These are phyloP conservation scores for Malurus alboscapulatus DNA, from an alignment of 2,113 vertebrate genomes.

Conservation along the genomic window DNA sequence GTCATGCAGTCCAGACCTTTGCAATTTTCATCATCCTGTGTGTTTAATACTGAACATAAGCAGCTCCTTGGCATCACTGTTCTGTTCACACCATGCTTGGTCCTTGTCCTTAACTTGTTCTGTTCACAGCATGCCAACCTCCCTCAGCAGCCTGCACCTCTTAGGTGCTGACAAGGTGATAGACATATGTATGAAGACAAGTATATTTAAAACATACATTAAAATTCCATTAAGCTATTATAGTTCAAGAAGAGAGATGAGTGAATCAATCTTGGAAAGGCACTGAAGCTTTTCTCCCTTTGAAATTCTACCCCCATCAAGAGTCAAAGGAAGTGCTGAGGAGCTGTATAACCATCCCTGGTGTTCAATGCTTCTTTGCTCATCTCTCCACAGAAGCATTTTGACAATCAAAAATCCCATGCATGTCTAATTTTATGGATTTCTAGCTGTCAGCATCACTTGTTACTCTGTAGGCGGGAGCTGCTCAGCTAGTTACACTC, in stretches of 20 bases:
- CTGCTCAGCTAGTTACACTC: neutral
- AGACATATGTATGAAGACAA: neutral
- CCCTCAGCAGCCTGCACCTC: neutral
- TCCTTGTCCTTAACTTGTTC: neutral
- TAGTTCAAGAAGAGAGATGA: neutral
- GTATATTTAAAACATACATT: neutral
- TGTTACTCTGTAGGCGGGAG: conserved; percentile 1
- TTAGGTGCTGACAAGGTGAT: neutral
- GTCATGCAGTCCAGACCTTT: neutral
- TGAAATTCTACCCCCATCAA: neutral
- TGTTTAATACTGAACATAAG: neutral
- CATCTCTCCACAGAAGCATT: neutral
- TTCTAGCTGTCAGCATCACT: conserved; percentile 2
- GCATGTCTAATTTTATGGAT: neutral
- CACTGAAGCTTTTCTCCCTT: neutral
- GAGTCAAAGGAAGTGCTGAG: neutral
- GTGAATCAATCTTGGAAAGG: neutral
- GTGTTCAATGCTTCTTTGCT: neutral
- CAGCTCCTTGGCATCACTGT: neutral
- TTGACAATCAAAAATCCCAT: neutral
- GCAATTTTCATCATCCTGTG: neutral
- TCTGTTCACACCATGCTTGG: neutral
- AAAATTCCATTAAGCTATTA: neutral
- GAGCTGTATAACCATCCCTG: neutral
- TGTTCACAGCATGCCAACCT: neutral